phyloP scores from a whole-genome alignment of 2,113 vertebrate species.

The Campylorhamphus procurvoides region DNA sequence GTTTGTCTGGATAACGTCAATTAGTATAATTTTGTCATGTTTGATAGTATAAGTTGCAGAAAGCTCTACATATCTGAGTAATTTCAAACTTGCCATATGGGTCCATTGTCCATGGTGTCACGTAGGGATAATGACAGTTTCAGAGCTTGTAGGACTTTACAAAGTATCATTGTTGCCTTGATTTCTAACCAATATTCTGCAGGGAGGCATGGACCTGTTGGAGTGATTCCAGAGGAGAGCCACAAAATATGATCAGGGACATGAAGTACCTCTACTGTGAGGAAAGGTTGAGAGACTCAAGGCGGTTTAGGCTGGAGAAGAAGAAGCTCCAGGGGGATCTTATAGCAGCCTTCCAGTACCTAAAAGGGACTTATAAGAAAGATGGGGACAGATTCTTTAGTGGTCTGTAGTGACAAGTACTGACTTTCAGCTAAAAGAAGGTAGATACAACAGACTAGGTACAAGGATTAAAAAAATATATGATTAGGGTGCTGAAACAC shows the following conservation, averaged over 20 bases:
- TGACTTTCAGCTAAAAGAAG: not conserved
- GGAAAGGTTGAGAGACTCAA: not conserved
- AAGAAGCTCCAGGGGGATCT: rapidly evolving
- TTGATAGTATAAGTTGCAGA: not conserved
- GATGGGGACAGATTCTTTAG: not conserved
- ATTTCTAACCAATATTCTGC: not conserved
- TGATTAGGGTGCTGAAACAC: not conserved
- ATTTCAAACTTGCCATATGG: not conserved
- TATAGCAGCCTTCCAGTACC: not conserved
- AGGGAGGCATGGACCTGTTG: not conserved
- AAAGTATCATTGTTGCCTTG: not conserved
- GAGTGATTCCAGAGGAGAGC: rapidly evolving
- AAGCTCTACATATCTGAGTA: not conserved
- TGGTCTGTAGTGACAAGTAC: not conserved
- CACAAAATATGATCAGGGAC: not conserved
- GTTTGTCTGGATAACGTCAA: not conserved
- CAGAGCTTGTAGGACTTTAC: not conserved
- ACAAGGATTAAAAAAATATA: not conserved
- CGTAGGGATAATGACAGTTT: not conserved
- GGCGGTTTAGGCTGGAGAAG: not conserved
- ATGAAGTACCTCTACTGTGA: not conserved
- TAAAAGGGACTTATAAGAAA: not conserved
- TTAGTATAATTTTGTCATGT: not conserved
- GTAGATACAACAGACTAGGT: not conserved
- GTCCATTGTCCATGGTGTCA: not conserved